Evolutionary conservation across 2,888 invertebrate genomes (phyloP), one percentile per base, ranked within the genome.

Genomic region (Thecophora atra): DNA sequence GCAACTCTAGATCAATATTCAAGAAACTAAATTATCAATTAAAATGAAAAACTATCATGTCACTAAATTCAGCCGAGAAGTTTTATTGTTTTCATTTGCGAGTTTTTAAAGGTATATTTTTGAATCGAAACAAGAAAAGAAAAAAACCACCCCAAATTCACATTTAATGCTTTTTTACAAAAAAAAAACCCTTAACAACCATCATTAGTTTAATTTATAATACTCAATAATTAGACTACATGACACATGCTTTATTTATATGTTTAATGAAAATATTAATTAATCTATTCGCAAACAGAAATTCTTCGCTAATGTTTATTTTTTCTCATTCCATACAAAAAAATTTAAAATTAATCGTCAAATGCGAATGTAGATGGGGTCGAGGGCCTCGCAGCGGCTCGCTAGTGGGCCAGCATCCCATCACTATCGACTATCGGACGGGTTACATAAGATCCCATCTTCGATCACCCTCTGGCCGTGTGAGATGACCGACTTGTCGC

Each of bases 401-500:
- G 80, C 81, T 83, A 84, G 82, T 83, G 80, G 86, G 86, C 81
- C 86, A 85, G 77, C 86, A 84, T 84, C 86, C 86, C 82, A 85
- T 83, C 81, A 84, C 83, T 83, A 86, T 86, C 79, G 87, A 87
- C 75, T 87, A 86, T 86, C 86, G 87, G 84, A 87, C 87, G 84
- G 87, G 87, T 75, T 96, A 96, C 89, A 96, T 96, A 86, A 92
- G 95, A 81, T 96, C 96, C 78, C 94, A 96, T 88, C 90, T 97
- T 81, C 92, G 96, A 80, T 96, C 96, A 81, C 96, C 96, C 66
- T 96, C 95, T 77, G 96, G 96, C 85, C 91, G 96, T 87, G 96
- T 96, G 87, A 91, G 96, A 92, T 96, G 94, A 95, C 92, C 91
- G 89, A 86, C 81, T 80, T 84, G 80, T 84, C 85, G 80, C 84